Conservation (phyloP, 2,113 vertebrate species). For the Prinia subflava region DNA sequence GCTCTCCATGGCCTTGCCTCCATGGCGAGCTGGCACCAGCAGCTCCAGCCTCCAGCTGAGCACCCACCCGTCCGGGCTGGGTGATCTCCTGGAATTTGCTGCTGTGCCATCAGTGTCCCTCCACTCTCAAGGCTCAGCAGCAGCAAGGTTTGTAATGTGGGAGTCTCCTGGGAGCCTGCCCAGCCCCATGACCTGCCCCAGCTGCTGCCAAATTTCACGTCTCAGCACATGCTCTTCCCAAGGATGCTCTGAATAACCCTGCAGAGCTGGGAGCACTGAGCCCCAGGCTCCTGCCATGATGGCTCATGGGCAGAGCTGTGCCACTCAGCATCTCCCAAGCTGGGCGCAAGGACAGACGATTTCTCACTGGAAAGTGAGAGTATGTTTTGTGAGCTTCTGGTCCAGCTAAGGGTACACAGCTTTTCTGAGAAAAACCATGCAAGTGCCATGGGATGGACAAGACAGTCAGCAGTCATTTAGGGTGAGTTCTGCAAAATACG, state of each 20-base stretch:
- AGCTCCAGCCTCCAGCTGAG: not conserved
- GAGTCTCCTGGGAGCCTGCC: not conserved
- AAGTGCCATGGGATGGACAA: not conserved
- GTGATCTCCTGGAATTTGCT: not conserved
- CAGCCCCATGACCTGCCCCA: not conserved
- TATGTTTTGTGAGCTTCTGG: not conserved
- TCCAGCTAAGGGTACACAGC: not conserved
- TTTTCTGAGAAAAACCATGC: not conserved
- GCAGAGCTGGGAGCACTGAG: not conserved
- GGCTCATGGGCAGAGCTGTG: not conserved
- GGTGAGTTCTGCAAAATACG: not conserved
- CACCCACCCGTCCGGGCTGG: not conserved
- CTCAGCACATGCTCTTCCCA: not conserved
- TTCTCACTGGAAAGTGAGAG: not conserved
- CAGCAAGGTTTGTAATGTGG: not conserved
- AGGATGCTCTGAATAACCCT: not conserved
- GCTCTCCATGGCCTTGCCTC: rapidly evolving
- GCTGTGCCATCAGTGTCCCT: rapidly evolving
- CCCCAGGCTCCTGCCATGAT: not conserved
- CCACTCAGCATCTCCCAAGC: not conserved
- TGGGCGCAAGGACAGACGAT: not conserved
- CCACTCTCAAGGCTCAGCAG: not conserved
- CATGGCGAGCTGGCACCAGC: not conserved
- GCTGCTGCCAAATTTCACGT: not conserved
- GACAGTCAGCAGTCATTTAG: not conserved